Percentiles rank a stretch among this genome's conserved stretches.
phyloP scores from a whole-genome alignment of 2,113 vertebrate genomes.

The Pampusana beccarii region DNA sequence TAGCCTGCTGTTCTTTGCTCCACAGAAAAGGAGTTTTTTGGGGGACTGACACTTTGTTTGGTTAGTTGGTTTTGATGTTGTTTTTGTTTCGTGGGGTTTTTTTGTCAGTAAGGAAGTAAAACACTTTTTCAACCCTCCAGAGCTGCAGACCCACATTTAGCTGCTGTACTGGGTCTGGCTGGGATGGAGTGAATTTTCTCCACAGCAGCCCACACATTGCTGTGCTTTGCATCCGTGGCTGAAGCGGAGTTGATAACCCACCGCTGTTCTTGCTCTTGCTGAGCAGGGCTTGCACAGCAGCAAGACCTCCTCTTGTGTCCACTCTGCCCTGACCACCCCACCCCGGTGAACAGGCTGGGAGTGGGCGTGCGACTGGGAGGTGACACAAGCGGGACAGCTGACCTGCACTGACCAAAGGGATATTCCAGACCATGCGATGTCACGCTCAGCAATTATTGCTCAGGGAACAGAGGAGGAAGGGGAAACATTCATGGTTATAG shows the following conservation, averaged over 20 bases:
- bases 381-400: not conserved
- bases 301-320: not conserved
- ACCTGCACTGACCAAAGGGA: not conserved
- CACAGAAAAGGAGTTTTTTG: not conserved
- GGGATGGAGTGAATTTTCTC: not conserved
- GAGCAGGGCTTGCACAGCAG: not conserved
- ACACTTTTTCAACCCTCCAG: not conserved
- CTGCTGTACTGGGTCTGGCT: not conserved
- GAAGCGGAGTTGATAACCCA: not conserved
- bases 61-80: not conserved
- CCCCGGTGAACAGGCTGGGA: not conserved
- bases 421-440: not conserved
- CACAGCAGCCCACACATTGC: not conserved
- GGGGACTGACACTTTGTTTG: not conserved
- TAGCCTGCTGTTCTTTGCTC: not conserved
- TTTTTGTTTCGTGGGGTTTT: too few species aligned
- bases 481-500: not conserved
- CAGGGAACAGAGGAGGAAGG: not conserved
- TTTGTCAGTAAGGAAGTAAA: not conserved
- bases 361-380: not conserved
- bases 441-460: accelerated
- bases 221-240: not conserved
- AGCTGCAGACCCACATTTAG: not conserved
- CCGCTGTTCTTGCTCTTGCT: not conserved
- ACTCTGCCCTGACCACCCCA: not conserved